Base-by-base conservation (phyloP, 2,113 vertebrate genomes). In the Brienomyrus longianalis region DNA sequence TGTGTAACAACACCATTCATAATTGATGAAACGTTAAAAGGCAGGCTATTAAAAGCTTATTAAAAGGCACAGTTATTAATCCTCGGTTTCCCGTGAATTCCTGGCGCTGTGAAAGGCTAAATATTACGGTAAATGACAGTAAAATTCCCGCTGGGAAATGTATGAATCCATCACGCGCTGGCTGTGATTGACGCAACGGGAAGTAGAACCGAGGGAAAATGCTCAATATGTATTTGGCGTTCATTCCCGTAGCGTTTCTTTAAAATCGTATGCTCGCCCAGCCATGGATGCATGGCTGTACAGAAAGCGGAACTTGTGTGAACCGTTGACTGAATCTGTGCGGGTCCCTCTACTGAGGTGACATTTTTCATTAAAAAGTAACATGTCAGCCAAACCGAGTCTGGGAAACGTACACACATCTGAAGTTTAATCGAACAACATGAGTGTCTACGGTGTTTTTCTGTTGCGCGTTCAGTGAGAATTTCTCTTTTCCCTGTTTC, bases 401-500 rank as follows among this genome's bases (percentile, higher is more conserved):
- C 23, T 39, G 45, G 43, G 83, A 84, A 48, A 54, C 6, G 8
- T 91, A 43, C 74, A 39, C 35, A 70, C 74, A 80, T 35, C 70
- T 77, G 10, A 39, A 43, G 74, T 43, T 80, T 43, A 80, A 80
- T 80, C 74, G 35, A 80, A 80, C 35, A 80, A 43, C n/a, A 80
- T 43, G 35, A 80, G 35, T 19, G 17, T 80, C 74, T 39, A 15
- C 17, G 35, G 35, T 43, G 74, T 43, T 39, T 70, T 43, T 4
- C 27, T 35, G 66, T 74, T 39, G 43, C 31, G 5, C 43, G 19
- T 70, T 70, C n/a, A 70, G 35, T 43, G 35, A 80, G 31, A 80
- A 80, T 35, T 80, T 80, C 31, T 87, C 45, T 93, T 94, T 95
- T 0, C 92, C 95, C 93, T 95, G 31, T 97, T 95, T 95, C 91